A percentile compares a stretch with the other conserved stretches of the same genome.
phyloP scores from a whole-genome alignment of 1,140 invertebrate genomes.

The Oryctes rhinoceros region DNA sequence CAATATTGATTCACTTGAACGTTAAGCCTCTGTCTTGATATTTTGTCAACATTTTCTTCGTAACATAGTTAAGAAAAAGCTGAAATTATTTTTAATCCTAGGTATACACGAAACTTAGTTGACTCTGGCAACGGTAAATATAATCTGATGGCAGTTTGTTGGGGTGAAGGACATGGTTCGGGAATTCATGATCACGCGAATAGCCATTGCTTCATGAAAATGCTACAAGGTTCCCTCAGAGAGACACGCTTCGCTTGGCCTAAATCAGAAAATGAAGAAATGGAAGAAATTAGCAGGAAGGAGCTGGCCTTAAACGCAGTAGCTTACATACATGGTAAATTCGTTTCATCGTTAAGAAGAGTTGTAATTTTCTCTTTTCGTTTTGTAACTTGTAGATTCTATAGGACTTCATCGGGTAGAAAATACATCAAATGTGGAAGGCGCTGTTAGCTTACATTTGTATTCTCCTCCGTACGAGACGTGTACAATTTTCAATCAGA shows the following conservation, averaged over 20 bases:
- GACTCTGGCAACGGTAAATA: slow-evolving; percentile 96
- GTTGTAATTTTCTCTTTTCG: neutral
- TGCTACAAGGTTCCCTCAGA: slow-evolving; percentile 75
- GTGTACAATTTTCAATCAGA: slow-evolving; percentile 91
- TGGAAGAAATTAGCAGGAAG: slow-evolving; percentile 72
- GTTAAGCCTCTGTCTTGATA: no score
- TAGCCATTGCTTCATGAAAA: slow-evolving; percentile 98
- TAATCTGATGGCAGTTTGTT: slow-evolving; percentile 97
- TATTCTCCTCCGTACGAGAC: slow-evolving; percentile 94
- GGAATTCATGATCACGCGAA: slow-evolving; percentile 97
- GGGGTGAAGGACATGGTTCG: slow-evolving; percentile 94
- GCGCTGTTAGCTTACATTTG: slow-evolving; percentile 91
- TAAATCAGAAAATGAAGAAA: slow-evolving; percentile 59
- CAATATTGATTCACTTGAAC: no score
- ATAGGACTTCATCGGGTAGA: slow-evolving; percentile 95
- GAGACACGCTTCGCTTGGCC: slow-evolving; percentile 84
- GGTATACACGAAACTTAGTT: slow-evolving; percentile 93
- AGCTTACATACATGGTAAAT: slow-evolving; percentile 94
- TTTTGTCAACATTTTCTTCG: no score
- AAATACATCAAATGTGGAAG: slow-evolving; percentile 89
- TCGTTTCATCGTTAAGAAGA: neutral
- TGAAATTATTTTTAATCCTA: slow-evolving; percentile 56
- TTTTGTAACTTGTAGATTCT: slow-evolving; percentile 73
- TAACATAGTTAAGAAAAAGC: neutral
- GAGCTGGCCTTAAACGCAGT: slow-evolving; percentile 79